Evolutionary conservation across 2,113 vertebrate species (phyloP), one percentile per base, ranked within the genome.

Genomic region (Origma solitaria): DNA sequence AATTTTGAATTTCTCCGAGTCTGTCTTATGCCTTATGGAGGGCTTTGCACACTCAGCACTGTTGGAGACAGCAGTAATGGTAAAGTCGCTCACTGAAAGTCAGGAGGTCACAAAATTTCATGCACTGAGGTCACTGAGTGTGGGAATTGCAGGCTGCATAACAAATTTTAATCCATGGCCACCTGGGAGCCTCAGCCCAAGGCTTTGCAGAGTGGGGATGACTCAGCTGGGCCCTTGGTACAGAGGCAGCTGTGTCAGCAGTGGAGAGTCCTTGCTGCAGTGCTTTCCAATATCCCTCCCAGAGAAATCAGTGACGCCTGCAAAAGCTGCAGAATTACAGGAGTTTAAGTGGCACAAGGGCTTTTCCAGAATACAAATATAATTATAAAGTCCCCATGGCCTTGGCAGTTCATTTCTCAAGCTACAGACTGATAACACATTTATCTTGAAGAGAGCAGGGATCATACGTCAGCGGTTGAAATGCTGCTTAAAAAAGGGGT

Each of bases 1-100:
- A 24, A 35, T 85, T 77, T 35, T n/a, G 14, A 5, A 72, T 62
- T 73, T 84, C 69, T 94, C 70, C 30, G n/a, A 7, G 44, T 42
- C 35, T 62, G 12, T 61, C 7, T 87, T 0, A 0, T 35, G 51
- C 35, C 0, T 0, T 45, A 2, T 21, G 37, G 47, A 47, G 58
- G 21, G 10, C 42, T 92, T 77, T 83, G 37, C n/a, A 54, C 23
- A 2, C 47, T 72, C 68, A 57, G 69, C 61, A 54, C 2, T 31
- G 9, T 12, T 70, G 56, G 10, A 60, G 23, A 37, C 77, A 66
- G 75, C 57, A 72, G 0, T 60, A 57, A 19, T 15, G 42, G 15
- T 57, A 37, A 58, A 76, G 27, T 62, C 0, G 0, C 44, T 87
- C 31, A 10, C 49, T 33, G 21, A 38, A 68, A 79, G 76, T 57